A percentile compares a stretch with the other conserved stretches of the same genome.
Conservation (phyloP, 2,113 vertebrate species). For the Rhegmatorhina hoffmannsi region DNA sequence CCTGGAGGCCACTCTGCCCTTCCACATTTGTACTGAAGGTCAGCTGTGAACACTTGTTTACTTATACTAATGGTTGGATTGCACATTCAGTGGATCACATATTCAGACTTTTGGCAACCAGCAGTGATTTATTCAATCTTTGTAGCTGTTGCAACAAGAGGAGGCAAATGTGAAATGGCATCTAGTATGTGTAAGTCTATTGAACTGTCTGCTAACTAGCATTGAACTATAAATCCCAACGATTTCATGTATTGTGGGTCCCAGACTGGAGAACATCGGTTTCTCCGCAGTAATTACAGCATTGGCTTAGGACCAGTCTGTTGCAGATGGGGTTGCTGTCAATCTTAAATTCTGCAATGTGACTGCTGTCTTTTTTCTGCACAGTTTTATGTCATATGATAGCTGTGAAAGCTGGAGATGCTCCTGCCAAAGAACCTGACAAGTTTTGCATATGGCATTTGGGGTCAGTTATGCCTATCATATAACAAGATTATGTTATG, state of each 20-base stretch:
- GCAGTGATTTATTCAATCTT: background rate
- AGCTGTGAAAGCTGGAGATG: conserved; percentile 40
- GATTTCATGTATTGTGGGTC: background rate
- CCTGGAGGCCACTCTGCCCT: background rate
- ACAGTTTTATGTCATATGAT: conserved; percentile 19
- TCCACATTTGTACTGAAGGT: background rate
- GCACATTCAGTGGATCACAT: background rate
- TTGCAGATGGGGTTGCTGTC: conserved; percentile 17
- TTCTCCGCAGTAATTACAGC: background rate
- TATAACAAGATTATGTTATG: conserved; percentile 6
- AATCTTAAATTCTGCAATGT: background rate
- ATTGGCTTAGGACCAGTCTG: background rate
- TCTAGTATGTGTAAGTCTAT: background rate
- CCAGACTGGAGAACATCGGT: background rate
- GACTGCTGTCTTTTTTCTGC: conserved; percentile 23
- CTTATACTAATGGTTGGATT: background rate
- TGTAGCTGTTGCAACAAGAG: background rate
- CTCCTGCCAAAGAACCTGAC: conserved; percentile 4
- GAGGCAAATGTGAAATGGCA: background rate
- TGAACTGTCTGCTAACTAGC: background rate
- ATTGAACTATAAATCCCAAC: background rate
- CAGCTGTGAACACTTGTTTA: conserved; percentile 9
- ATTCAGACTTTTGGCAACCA: background rate
- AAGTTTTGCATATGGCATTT: background rate
- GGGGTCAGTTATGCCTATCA: conserved; percentile 16